phyloP scores from a whole-genome alignment of 2,113 vertebrate species.

The Aptenodytes patagonicus region DNA sequence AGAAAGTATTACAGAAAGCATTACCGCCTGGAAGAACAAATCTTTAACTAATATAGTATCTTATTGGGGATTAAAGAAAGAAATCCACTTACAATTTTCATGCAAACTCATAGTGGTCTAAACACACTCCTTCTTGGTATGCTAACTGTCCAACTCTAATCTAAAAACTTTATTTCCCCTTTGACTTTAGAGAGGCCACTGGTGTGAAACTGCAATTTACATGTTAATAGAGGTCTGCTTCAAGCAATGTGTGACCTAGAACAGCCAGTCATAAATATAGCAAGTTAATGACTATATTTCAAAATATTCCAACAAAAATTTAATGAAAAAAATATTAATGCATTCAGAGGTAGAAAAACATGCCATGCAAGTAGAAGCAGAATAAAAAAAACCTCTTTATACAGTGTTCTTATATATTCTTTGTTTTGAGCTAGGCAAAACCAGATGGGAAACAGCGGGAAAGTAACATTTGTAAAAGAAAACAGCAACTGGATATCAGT shows the following conservation, averaged over 20 bases:
- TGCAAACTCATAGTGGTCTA: neutral
- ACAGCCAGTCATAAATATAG: neutral
- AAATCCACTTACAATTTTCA: neutral
- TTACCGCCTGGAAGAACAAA: neutral
- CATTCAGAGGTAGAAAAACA: neutral
- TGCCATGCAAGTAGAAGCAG: neutral
- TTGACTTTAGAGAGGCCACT: slow-evolving; percentile 13
- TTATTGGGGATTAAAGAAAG: neutral
- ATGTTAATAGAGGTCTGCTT: slow-evolving; percentile 44
- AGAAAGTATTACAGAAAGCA: neutral
- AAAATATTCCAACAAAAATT: neutral
- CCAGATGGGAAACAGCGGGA: neutral
- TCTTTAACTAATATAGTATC: neutral
- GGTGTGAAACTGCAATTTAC: slow-evolving; percentile 38
- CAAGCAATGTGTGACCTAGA: neutral
- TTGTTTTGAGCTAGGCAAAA: neutral
- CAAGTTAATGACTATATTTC: slow-evolving; percentile 10
- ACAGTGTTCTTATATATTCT: neutral
- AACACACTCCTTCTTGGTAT: neutral
- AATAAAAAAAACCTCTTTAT: neutral
- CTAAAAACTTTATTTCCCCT: slow-evolving; percentile 21
- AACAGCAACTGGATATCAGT: neutral
- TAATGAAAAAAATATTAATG: slow-evolving; percentile 3
- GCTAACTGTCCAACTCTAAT: neutral
- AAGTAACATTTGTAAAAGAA: neutral